phyloP scores from a whole-genome alignment of 2,113 vertebrate species.

The Marcusenius ussheri region DNA sequence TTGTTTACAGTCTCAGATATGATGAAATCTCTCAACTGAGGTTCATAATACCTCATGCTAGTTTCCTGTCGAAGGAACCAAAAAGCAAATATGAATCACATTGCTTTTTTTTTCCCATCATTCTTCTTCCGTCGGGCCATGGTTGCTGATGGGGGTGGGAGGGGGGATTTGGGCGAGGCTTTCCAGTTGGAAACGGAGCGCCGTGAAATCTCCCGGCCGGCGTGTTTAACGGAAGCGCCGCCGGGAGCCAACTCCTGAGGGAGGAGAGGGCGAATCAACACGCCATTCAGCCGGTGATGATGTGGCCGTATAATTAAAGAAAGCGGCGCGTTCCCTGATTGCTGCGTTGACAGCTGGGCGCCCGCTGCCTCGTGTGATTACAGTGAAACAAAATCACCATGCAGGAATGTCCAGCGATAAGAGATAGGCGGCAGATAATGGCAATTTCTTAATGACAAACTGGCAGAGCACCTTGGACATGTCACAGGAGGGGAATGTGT shows the following conservation, averaged over 20 bases:
- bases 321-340: conserved; percentile 34
- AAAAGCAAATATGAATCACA: conserved; percentile 16
- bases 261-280: conserved; percentile 38
- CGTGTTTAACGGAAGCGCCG: conserved; percentile 1
- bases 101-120: neutral
- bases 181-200: neutral
- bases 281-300: conserved; percentile 33
- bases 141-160: neutral
- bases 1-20: conserved; percentile 35
- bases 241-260: conserved; percentile 19
- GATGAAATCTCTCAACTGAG: conserved; percentile 26
- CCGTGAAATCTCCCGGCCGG: neutral
- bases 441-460: neutral
- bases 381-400: neutral
- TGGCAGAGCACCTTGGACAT: neutral
- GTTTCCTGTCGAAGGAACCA: conserved; percentile 7
- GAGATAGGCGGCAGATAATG: conserved; percentile 5
- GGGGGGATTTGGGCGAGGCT: neutral
- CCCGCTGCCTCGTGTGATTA: neutral
- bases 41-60: conserved; percentile 7
- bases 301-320: conserved; percentile 33
- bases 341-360: conserved; percentile 17
- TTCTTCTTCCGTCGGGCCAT: neutral
- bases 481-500: neutral
- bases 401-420: neutral